Base-by-base conservation (phyloP, 92 coral and sea anemone genomes). In the Phenganax subtilis region DNA sequence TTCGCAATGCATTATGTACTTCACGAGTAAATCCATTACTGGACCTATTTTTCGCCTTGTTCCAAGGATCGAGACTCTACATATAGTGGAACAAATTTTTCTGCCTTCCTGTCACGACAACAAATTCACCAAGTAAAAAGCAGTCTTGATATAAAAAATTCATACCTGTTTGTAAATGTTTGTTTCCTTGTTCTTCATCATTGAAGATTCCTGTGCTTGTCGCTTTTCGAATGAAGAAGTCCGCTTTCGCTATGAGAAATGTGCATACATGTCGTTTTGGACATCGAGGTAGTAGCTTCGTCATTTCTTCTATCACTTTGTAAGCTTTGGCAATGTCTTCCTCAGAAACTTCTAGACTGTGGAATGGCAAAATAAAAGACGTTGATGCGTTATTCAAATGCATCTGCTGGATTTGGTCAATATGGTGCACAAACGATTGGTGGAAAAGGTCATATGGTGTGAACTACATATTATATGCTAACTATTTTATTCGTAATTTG, bases 191-290 rank as follows among this genome's bases (percentile, higher is more conserved):
- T 29, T 68, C 73, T 68, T 68, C 73, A 44, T 68, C 73, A 5
- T 68, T 30, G 37, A 29, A 68, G 53, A 68, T 30, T 28, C 53
- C 85, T 51, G 55, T 27, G 29, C 57, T 87, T 44, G 80, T 64
- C 8, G 90, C 88, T n/a, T 70, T 61, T 9, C 93, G 88, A 57
- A 85, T 90, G 77, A 61, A 80, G 76, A 64, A 78, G 77, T 88
- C 93, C 2, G 93, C 86, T 61, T 87, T 90, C 1, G 75, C 87
- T 8, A 90, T 85, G 8, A 82, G 85, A 61, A 82, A 90, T 9
- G 85, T 90, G 51, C 81, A 88, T 78, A 82, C 7, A 52, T 68
- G 74, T 63, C 93, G 63, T 69, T 75, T 80, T n/a, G 90, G 73
- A 56, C 89, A 90, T 20, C 56, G 57, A 12, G 81, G 44, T 11